These are phyloP conservation scores for Heteronetta atricapilla DNA, from an alignment of 2,113 vertebrate species.

Conservation along the genomic window DNA sequence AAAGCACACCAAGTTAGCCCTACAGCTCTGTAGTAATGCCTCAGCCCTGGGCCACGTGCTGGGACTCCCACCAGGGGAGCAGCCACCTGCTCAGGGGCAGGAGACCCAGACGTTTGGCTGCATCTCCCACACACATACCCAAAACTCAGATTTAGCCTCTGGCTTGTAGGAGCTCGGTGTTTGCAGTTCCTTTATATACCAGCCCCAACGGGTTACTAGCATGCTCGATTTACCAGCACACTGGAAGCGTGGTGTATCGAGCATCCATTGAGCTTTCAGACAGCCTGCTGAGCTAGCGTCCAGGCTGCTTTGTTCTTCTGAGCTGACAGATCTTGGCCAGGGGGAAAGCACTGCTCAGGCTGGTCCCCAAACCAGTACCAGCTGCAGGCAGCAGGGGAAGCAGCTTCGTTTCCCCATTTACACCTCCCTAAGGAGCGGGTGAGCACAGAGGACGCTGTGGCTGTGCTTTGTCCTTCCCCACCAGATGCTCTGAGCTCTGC, in stretches of 20 bases:
- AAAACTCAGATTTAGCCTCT: not conserved
- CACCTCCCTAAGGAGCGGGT: not conserved
- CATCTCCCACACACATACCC: not conserved
- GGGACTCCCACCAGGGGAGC: not conserved
- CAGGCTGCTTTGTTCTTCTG: not conserved
- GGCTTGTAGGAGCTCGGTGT: not conserved
- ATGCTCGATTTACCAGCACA: fast-evolving
- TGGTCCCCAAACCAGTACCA: not conserved
- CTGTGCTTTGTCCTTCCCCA: not conserved
- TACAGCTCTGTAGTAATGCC: not conserved
- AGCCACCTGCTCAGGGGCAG: not conserved
- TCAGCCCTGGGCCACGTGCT: fast-evolving
- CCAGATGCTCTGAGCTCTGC: not conserved
- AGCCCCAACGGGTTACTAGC: not conserved
- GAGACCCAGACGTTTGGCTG: not conserved
- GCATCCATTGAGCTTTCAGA: not conserved
- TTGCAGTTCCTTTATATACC: not conserved
- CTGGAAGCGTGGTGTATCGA: not conserved
- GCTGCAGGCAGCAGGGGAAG: not conserved
- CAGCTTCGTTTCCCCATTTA: not conserved
- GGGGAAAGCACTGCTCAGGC: fast-evolving
- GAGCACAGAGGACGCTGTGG: not conserved
- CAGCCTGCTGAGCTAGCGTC: not conserved
- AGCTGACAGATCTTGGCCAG: not conserved
- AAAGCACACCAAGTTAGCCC: not conserved